These are phyloP conservation scores for Stenichneumon culpator DNA, from an alignment of 2,888 invertebrate genomes.

Conservation along the genomic window DNA sequence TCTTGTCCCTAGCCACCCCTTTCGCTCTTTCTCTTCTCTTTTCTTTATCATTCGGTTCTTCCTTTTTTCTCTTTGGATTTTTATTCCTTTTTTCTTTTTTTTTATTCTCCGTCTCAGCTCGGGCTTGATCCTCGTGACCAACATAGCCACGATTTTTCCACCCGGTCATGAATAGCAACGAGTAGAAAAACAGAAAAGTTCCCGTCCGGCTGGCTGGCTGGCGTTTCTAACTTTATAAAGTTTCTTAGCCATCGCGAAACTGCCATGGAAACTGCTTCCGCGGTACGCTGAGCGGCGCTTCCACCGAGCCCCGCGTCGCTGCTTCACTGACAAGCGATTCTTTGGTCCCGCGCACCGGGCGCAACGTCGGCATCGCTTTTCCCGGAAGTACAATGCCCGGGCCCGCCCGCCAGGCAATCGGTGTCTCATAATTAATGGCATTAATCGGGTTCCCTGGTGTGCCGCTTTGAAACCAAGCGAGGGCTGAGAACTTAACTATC, in stretches of 20 bases:
- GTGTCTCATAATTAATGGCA: slow-evolving; percentile 70
- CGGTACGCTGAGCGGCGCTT: slow-evolving; percentile 40
- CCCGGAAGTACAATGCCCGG: slow-evolving; percentile 64
- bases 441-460: slow-evolving; percentile 67
- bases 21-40: slow-evolving; percentile 40
- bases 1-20: slow-evolving; percentile 49
- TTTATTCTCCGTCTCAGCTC: slow-evolving; percentile 29
- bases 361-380: slow-evolving; percentile 61
- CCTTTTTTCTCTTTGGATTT: slow-evolving; percentile 25
- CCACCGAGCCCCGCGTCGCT: slow-evolving; percentile 13
- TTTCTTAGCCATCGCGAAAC: slow-evolving; percentile 65
- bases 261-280: slow-evolving; percentile 57
- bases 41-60: slow-evolving; percentile 46
- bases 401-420: slow-evolving; percentile 67
- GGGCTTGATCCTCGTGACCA: slow-evolving; percentile 66
- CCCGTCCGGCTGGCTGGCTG: slow-evolving; percentile 29
- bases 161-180: slow-evolving; percentile 81
- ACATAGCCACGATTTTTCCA: slow-evolving; percentile 77
- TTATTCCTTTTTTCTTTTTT: background rate
- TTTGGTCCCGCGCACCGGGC: slow-evolving; percentile 15
- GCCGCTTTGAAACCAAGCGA: slow-evolving; percentile 40
- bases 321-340: slow-evolving; percentile 48
- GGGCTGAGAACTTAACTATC: slow-evolving; percentile 35
- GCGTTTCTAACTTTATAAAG: slow-evolving; percentile 61
- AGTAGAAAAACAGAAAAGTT: slow-evolving; percentile 80